phyloP scores from a whole-genome alignment of 35 echinoderm and acorn worm species.

The Diadema setosum region DNA sequence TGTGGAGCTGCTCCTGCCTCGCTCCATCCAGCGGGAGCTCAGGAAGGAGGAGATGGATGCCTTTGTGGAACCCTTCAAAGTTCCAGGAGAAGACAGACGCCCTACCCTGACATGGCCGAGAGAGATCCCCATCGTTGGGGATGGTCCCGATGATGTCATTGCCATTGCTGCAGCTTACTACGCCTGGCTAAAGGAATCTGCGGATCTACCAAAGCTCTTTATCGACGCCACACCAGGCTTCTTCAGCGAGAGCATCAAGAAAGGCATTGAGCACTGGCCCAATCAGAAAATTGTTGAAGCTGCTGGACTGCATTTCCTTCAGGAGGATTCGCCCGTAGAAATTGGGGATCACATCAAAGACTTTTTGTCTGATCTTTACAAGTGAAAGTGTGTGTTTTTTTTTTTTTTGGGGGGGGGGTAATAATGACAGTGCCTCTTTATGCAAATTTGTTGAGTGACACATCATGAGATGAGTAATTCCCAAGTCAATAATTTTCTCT shows the following conservation, averaged over 20 bases:
- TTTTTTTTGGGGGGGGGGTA: neutral
- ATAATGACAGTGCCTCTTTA: neutral
- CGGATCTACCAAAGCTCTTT: constrained; percentile 61
- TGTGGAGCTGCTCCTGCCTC: constrained; percentile 53
- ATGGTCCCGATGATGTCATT: constrained; percentile 77
- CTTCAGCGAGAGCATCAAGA: constrained; percentile 29
- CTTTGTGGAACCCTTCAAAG: constrained; percentile 60
- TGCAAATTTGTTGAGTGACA: neutral
- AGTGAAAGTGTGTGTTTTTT: neutral
- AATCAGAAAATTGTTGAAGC: constrained; percentile 50
- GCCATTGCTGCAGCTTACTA: constrained; percentile 42
- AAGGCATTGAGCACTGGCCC: constrained; percentile 25
- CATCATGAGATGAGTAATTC: neutral
- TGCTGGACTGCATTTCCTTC: constrained; percentile 75
- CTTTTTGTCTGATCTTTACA: constrained; percentile 37
- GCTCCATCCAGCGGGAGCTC: constrained; percentile 38
- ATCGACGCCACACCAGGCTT: constrained; percentile 64
- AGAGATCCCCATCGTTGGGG: constrained; percentile 59
- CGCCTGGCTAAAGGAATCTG: constrained; percentile 43
- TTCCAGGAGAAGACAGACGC: constrained; percentile 64
- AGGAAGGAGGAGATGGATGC: constrained; percentile 70
- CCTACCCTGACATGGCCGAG: constrained; percentile 81
- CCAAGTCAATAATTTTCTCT: neutral
- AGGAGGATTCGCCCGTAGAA: constrained; percentile 81
- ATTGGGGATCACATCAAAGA: constrained; percentile 58